phyloP scores from a whole-genome alignment of 1,140 invertebrate genomes.

The Ips nitidus region DNA sequence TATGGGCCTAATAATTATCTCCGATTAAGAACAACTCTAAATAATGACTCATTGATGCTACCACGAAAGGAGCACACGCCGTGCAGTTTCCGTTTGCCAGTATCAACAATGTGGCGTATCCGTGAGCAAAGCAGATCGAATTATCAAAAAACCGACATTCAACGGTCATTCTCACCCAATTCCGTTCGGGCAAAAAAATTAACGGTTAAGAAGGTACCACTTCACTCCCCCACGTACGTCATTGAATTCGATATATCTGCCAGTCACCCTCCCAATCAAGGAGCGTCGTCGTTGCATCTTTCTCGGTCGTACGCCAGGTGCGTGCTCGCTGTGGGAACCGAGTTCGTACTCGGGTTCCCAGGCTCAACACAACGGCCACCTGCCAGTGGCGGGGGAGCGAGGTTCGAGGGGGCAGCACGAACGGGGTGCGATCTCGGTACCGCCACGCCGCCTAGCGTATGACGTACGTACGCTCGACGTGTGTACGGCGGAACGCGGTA shows the following conservation, averaged over 20 bases:
- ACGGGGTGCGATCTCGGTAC: conserved; percentile 2
- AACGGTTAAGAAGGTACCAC: conserved; percentile 6
- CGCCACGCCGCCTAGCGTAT: conserved; percentile 12
- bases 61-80: too few relatives aligned
- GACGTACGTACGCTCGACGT: conserved; percentile 18
- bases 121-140: too few relatives aligned
- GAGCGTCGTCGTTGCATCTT: conserved; percentile 23
- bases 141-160: too few relatives aligned
- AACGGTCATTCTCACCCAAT: too few relatives aligned
- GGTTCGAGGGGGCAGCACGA: not conserved
- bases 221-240: conserved; percentile 1
- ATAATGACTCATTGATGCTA: too few relatives aligned
- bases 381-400: conserved; percentile 19
- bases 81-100: too few relatives aligned
- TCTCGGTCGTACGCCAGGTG: conserved; percentile 36
- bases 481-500: conserved; percentile 14
- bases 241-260: conserved; percentile 14
- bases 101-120: too few relatives aligned
- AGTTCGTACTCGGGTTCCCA: conserved; percentile 31
- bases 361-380: conserved; percentile 21
- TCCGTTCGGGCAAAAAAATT: not conserved
- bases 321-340: conserved; percentile 37
- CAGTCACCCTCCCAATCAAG: conserved; percentile 27
- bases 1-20: too few relatives aligned
- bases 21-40: too few relatives aligned